Base-by-base conservation (phyloP, 2,797 vertebrate genomes). In the Oreonectes daqikongensis region DNA sequence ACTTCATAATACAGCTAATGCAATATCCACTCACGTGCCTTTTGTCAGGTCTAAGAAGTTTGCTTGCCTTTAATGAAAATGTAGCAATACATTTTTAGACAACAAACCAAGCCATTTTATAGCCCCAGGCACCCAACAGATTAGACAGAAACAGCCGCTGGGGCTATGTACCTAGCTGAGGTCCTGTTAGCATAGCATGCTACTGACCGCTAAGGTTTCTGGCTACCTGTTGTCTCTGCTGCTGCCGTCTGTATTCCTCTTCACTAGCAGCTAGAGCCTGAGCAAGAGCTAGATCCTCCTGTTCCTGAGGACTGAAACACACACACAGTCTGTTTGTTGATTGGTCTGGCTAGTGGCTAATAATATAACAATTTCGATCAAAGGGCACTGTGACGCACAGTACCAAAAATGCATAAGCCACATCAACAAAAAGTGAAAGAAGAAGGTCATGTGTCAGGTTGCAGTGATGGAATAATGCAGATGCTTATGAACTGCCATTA, bases 271-370 rank as follows among this genome's bases (percentile, higher is more conserved):
- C 93, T 0, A 94, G 90, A 79, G 94, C 94, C 90, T 93, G 93
- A 85, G 94, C 94, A n/a, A 94, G 83, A 80, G 93, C 94, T 87
- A 93, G 90, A 86, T 94, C 94, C 83, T 94, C 94, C 90, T 94
- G 93, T 89, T 94, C 94, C 90, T 94, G 93, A 85, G 91, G 91
- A 73, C 94, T 94, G 85, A 87, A 22, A 60, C n/a, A 74, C 59
- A 75, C 67, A 75, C 4, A 67, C 44, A 57, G n/a, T n/a, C n/a
- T n/a, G n/a, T n/a, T n/a, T n/a, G n/a, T n/a, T n/a, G n/a, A n/a
- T n/a, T n/a, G n/a, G n/a, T n/a, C n/a, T n/a, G n/a, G n/a, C n/a
- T n/a, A n/a, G n/a, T n/a, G n/a, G n/a, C n/a, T n/a, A n/a, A n/a
- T n/a, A n/a, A n/a, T n/a, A n/a, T n/a, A n/a, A n/a, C n/a, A n/a